Evolutionary conservation across 2,113 vertebrate genomes (phyloP).

Genomic region (Leptodactylus fuscus): DNA sequence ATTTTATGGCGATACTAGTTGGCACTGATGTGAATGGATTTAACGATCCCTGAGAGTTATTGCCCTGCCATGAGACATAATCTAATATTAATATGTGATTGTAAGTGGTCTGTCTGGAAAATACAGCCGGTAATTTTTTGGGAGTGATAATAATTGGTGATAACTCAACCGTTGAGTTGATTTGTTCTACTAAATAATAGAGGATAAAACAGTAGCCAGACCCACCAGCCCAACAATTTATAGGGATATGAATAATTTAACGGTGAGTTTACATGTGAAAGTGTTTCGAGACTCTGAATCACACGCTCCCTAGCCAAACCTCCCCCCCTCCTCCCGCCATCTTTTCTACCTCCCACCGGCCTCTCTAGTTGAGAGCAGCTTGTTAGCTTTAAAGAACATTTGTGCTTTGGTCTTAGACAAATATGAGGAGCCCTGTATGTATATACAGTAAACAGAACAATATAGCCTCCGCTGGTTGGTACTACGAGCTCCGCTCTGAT

Average conservation of each 20-base stretch:
- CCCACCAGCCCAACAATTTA: slow-evolving; percentile 39
- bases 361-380: slow-evolving; percentile 13
- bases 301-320: not conserved
- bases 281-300: slow-evolving; percentile 28
- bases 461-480: not conserved
- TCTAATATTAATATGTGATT: slow-evolving; percentile 48
- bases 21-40: not conserved
- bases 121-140: slow-evolving; percentile 15
- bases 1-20: not conserved
- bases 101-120: slow-evolving; percentile 37
- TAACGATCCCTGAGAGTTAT: slow-evolving; percentile 18
- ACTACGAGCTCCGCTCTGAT: slow-evolving; percentile 45
- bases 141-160: slow-evolving; percentile 37
- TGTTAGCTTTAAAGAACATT: not conserved
- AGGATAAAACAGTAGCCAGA: slow-evolving; percentile 37
- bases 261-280: slow-evolving; percentile 35
- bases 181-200: slow-evolving; percentile 50
- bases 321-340: not conserved
- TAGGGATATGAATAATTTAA: slow-evolving; percentile 50
- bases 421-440: not conserved
- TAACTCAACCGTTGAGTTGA: slow-evolving; percentile 50
- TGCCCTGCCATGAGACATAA: slow-evolving; percentile 13
- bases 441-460: slow-evolving; percentile 9
- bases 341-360: not conserved
- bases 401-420: not conserved